phyloP scores from a whole-genome alignment of 2,797 vertebrate genomes.

The Gallinago stenura region DNA sequence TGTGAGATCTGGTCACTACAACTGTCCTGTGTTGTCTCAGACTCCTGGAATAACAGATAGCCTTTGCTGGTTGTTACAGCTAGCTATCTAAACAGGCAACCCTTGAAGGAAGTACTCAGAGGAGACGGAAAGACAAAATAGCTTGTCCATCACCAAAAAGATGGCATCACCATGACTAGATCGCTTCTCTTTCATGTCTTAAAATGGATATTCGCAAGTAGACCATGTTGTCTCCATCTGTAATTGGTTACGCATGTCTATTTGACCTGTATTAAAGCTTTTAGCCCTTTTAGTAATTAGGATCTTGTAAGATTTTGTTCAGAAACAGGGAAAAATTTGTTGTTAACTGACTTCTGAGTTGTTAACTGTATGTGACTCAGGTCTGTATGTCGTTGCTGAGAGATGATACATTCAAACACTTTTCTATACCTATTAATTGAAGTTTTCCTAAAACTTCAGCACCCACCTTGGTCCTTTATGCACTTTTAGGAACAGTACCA shows the following conservation, averaged over 20 bases:
- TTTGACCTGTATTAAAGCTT: not conserved
- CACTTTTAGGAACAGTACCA: not conserved
- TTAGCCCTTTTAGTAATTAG: not conserved
- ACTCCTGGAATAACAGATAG: not conserved
- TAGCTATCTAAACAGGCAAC: not conserved
- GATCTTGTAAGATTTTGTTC: not conserved
- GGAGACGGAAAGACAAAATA: not conserved
- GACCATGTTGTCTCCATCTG: not conserved
- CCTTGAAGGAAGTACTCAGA: not conserved
- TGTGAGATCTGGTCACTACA: not conserved
- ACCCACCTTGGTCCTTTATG: not conserved
- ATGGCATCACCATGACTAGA: not conserved
- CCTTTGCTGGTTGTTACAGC: not conserved
- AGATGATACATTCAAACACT: not conserved
- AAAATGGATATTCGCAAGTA: not conserved
- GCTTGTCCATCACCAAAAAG: not conserved
- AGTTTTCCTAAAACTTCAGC: not conserved
- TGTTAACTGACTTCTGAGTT: not conserved
- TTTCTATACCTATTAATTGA: not conserved
- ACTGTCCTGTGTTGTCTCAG: not conserved
- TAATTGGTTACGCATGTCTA: not conserved
- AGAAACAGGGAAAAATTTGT: not conserved
- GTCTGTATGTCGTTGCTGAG: not conserved
- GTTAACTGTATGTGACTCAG: not conserved
- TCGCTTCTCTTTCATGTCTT: not conserved